Evolutionary conservation across 2,888 invertebrate genomes (phyloP).

Genomic region (Trachelus tabidus): DNA sequence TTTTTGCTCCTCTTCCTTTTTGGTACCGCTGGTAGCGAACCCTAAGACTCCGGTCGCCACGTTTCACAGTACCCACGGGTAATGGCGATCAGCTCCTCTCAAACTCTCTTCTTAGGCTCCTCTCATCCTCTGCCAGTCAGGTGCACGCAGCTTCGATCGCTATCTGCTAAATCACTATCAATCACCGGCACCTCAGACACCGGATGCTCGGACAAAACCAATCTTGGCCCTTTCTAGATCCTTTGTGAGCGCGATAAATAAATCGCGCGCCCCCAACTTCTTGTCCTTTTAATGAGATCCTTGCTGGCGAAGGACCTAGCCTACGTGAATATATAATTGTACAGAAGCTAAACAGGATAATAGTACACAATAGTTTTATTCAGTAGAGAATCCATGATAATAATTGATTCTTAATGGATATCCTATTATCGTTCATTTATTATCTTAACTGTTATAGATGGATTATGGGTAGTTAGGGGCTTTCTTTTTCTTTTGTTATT

Average conservation of each 20-base stretch:
- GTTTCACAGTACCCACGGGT: not conserved
- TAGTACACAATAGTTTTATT: not conserved
- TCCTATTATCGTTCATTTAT: not conserved
- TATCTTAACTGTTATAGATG: not conserved
- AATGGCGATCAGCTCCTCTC: conserved; percentile 11
- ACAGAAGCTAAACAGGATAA: not conserved
- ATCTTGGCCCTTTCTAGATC: conserved; percentile 35
- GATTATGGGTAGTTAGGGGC: not conserved
- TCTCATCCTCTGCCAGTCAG: conserved; percentile 37
- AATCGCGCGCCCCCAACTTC: conserved; percentile 27
- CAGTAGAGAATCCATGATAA: not conserved
- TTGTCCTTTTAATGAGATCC: not conserved
- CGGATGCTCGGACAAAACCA: conserved; percentile 42
- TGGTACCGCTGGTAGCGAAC: not conserved
- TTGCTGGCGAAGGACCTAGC: not conserved
- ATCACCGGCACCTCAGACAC: conserved; percentile 50
- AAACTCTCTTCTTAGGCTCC: conserved; percentile 12
- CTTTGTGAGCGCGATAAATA: conserved; percentile 49
- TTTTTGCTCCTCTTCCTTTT: conserved; percentile 10
- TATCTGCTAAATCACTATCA: conserved; percentile 61
- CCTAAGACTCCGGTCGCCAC: not conserved
- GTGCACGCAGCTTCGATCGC: conserved; percentile 48
- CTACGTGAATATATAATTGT: not conserved
- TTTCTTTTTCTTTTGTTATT: not conserved
- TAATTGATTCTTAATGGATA: not conserved